Evolutionary conservation across 2,113 vertebrate species (phyloP), one percentile per base, ranked within the genome.

Genomic region (Menidia beryllina): DNA sequence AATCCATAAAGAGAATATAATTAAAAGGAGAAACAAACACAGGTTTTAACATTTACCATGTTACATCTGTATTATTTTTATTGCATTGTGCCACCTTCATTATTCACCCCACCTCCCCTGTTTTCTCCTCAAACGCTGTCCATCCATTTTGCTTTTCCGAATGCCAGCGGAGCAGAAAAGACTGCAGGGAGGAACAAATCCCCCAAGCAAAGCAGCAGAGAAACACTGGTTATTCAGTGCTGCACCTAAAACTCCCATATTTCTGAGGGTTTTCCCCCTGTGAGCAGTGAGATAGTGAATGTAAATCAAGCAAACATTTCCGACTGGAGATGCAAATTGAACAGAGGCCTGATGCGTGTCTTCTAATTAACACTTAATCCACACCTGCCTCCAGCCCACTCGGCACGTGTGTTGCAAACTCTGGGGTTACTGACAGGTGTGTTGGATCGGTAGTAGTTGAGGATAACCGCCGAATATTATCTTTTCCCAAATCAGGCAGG

Each of bases 401-500:
- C 12, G 30, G 43, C 23, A 49, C 45, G 41, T 34, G 51, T 69
- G 67, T 36, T 50, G 48, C 53, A 68, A 52, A 69, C 7, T 26
- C 24, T 63, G 50, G 39, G 45, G 57, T 79, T 64, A 69, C 51
- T 36, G 50, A 62, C 51, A 23, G 49, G 41, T 26, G 71, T 63
- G 60, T 51, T 84, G 57, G 53, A 51, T 34, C 10, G 48, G 70
- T 70, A 69, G 57, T 14, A 23, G 55, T 38, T 52, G 41, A 84
- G 72, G 84, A 87, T 72, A 75, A 67, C 82, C 68, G 30, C 17
- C 38, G 43, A 19, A 69, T 61, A 85, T 65, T 56, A 51, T n/a
- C 57, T 85, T n/a, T 13, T 19, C 27, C 48, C 11, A 47, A 65
- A 69, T 54, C 47, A 30, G 50, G 57, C 51, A 43, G 71, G 81